These are phyloP conservation scores for Cylas formicarius DNA, from an alignment of 1,140 invertebrate genomes.

Conservation along the genomic window DNA sequence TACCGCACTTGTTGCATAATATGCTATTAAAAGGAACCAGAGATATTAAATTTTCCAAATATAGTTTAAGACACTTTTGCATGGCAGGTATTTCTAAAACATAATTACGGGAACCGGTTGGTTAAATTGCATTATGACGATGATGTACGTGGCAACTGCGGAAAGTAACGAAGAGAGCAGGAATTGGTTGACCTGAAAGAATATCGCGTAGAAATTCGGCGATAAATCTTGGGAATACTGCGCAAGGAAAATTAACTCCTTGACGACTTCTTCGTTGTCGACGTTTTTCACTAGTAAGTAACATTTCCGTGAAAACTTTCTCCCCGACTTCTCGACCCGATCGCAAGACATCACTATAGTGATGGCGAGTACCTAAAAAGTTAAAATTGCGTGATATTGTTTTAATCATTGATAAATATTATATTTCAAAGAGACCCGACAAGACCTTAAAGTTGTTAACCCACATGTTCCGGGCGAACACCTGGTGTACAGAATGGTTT, in stretches of 20 bases:
- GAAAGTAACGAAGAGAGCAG: slow-evolving; percentile 12
- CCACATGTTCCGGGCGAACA: too few relatives aligned
- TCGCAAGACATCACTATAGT: slow-evolving; percentile 10
- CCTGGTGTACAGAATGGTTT: too few relatives aligned
- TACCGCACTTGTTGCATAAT: too few relatives aligned
- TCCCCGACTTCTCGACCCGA: slow-evolving; percentile 9
- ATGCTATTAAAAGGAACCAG: too few relatives aligned
- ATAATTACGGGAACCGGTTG: too few relatives aligned
- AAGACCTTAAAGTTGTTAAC: too few relatives aligned
- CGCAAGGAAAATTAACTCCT: slow-evolving; percentile 11
- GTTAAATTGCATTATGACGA: slow-evolving; percentile 20
- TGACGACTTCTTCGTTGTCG: slow-evolving; percentile 10
- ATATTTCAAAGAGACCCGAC: too few relatives aligned
- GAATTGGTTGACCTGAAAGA: slow-evolving; percentile 18
- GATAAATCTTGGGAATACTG: slow-evolving; percentile 14
- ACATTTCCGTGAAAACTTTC: slow-evolving; percentile 7
- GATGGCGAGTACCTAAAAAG: slow-evolving; percentile 13
- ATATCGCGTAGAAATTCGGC: slow-evolving; percentile 15
- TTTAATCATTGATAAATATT: too few relatives aligned
- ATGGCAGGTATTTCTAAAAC: too few relatives aligned
- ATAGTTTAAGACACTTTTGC: too few relatives aligned
- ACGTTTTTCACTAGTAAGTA: slow-evolving; percentile 5
- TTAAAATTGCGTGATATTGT: too few relatives aligned
- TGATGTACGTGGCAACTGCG: slow-evolving; percentile 13
- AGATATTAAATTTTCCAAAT: too few relatives aligned